Base-by-base conservation (phyloP, 2,797 vertebrate genomes). In the Neosilurus mollespiculum region DNA sequence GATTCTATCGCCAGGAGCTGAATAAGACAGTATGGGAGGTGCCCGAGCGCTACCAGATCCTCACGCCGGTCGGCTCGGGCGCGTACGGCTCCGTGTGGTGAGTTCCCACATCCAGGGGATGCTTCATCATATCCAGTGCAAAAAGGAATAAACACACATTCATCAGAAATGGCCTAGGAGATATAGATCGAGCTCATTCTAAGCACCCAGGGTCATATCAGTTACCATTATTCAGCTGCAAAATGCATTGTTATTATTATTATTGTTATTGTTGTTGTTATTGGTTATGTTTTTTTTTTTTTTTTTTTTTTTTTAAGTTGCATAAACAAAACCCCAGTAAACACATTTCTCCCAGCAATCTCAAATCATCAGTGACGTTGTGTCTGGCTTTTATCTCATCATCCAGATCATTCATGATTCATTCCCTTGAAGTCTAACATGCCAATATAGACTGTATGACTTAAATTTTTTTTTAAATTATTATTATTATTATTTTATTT, bases 11-110 rank as follows among this genome's bases (percentile, higher is more conserved):
- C 67, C 97, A 97, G 93, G 97, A 98, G 92, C 94, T 98, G 62
- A 98, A 98, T 91, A 97, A 98, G 91, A 99, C 97, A 1, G 96
- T 97, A 88, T 98, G 97, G 97, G 97, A 98, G 94, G 97, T 98
- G 83, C 97, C 97, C 62, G 96, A 96, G 89, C 95, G 97, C 84
- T 97, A 97, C 91, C 97, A 96, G 94, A 96, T 96, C 89, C 96
- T 99, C 85, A 96, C 96, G 78, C 97, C 97, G 67, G 97, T 99
- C 88, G 97, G 97, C 90, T 98, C 97, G 56, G 97, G 97, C 71
- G 97, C 97, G 69, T 98, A 97, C 87, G 97, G 97, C 86, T 98
- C 97, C 0, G 97, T 98, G 84, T 99, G 97, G 97, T 98, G 93
- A 94, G 96, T 95, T 88, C 61, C 22, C 51, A 22, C 34, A 66